phyloP scores from a whole-genome alignment of 2,888 invertebrate genomes.

The Caenorhabditis sp. region DNA sequence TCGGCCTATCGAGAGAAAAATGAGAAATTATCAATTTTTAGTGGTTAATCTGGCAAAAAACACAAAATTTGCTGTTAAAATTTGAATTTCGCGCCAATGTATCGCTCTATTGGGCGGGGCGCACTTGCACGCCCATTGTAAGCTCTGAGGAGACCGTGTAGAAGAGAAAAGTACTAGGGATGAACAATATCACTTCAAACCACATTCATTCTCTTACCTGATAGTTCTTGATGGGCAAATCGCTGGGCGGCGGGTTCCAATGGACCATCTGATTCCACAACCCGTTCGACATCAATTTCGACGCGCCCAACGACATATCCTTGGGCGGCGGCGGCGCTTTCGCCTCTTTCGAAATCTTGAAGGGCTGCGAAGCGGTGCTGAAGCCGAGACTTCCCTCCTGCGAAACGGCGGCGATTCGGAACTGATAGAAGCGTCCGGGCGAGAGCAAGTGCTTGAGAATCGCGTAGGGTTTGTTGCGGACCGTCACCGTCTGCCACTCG shows the following conservation, averaged over 20 bases:
- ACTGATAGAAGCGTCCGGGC: conserved; percentile 76
- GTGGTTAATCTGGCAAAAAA: too few species aligned
- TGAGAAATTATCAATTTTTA: too few species aligned
- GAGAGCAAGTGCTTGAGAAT: conserved; percentile 78
- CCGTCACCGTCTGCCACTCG: conserved; percentile 77
- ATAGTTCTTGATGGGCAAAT: conserved; percentile 77
- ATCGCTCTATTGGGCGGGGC: too few species aligned
- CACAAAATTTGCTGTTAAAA: too few species aligned
- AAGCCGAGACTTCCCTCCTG: conserved; percentile 79
- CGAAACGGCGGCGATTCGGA: conserved; percentile 79
- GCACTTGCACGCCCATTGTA: too few species aligned
- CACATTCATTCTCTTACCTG: conserved; percentile 58
- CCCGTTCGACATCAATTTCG: conserved; percentile 39
- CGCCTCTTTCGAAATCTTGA: conserved; percentile 76
- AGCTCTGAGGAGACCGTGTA: too few species aligned
- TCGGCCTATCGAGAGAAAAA: too few species aligned
- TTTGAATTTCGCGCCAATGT: too few species aligned
- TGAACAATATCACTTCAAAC: too few species aligned
- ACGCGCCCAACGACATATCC: conserved; percentile 68
- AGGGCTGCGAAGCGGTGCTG: conserved; percentile 72
- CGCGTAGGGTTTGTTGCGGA: conserved; percentile 77
- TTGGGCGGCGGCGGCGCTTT: conserved; percentile 72
- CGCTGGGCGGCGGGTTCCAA: conserved; percentile 76
- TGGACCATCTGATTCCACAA: conserved; percentile 70
- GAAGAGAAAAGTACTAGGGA: too few species aligned